A percentile compares a stretch with the other conserved stretches of the same genome.
phyloP scores from a whole-genome alignment of 2,113 vertebrate species.

The Theropithecus gelada region DNA sequence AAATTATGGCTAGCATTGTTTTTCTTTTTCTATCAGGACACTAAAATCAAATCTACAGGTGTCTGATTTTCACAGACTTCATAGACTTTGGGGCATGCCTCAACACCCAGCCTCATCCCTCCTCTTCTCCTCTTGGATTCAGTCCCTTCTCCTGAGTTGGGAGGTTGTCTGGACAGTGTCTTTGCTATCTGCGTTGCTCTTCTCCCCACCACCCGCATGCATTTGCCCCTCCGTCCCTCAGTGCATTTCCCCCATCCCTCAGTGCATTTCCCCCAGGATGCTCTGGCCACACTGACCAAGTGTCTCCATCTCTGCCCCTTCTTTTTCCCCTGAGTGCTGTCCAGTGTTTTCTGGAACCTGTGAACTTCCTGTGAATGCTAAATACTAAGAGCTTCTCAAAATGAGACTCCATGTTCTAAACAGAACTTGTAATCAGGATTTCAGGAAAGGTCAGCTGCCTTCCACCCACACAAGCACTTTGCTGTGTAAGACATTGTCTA shows the following conservation, averaged over 20 bases:
- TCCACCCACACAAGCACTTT: not conserved
- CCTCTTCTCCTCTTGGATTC: not conserved
- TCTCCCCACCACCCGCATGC: not conserved
- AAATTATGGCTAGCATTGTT: not conserved
- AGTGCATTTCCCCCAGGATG: not conserved
- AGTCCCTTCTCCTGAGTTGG: not conserved
- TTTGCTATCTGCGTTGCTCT: rapidly evolving
- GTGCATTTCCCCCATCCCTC: not conserved
- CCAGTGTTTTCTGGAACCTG: not conserved
- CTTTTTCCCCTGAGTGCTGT: not conserved
- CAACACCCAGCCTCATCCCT: not conserved
- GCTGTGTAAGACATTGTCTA: not conserved
- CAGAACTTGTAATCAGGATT: not conserved
- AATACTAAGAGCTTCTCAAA: not conserved
- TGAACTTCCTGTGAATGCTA: not conserved
- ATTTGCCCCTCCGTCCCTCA: not conserved
- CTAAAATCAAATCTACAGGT: not conserved
- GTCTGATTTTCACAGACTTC: not conserved
- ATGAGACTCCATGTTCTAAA: not conserved
- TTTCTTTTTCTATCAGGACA: not conserved
- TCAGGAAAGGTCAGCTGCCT: not conserved
- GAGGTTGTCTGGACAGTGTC: not conserved
- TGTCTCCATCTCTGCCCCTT: not conserved
- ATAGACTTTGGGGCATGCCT: not conserved
- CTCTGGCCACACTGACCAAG: not conserved